Conservation (phyloP, 30 jellyfish, hydroid and myxozoan species). For the Cassiopea andromeda region DNA sequence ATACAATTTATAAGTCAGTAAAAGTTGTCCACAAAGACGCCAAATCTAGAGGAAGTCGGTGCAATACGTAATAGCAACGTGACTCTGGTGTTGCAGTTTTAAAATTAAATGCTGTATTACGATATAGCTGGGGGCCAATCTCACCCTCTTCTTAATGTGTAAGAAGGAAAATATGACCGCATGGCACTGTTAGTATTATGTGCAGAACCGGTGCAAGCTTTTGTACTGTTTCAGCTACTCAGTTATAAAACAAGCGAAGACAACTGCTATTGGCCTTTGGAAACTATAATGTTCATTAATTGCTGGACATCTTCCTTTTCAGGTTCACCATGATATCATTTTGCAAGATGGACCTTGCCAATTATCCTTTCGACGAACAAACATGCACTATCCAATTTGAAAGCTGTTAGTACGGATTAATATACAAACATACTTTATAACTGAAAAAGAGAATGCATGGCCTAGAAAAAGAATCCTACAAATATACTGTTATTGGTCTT, state of each 20-base stretch:
- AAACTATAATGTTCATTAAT: too few species aligned
- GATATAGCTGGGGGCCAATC: too few species aligned
- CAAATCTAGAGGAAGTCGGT: too few species aligned
- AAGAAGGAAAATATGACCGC: not conserved
- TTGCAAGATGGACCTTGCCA: slow-evolving; percentile 57
- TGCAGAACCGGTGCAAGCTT: not conserved
- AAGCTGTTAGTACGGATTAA: slow-evolving; percentile 54
- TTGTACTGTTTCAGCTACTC: not conserved
- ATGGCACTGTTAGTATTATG: not conserved
- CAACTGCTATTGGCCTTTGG: too few species aligned
- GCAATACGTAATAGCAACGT: too few species aligned
- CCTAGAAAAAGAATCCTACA: not conserved
- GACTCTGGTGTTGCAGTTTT: too few species aligned
- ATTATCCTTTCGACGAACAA: slow-evolving; percentile 69
- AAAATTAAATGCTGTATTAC: too few species aligned
- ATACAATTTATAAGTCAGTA: too few species aligned
- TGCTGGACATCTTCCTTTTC: not conserved
- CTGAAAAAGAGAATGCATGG: not conserved
- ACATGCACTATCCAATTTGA: slow-evolving; percentile 46
- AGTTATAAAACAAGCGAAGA: too few species aligned
- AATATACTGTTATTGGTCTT: too few species aligned
- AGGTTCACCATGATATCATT: slow-evolving; percentile 39
- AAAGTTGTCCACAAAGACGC: too few species aligned
- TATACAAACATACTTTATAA: too few species aligned
- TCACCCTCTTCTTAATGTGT: not conserved